Base-by-base conservation (phyloP, 2,888 invertebrate species). In the Teleogryllus oceanicus region DNA sequence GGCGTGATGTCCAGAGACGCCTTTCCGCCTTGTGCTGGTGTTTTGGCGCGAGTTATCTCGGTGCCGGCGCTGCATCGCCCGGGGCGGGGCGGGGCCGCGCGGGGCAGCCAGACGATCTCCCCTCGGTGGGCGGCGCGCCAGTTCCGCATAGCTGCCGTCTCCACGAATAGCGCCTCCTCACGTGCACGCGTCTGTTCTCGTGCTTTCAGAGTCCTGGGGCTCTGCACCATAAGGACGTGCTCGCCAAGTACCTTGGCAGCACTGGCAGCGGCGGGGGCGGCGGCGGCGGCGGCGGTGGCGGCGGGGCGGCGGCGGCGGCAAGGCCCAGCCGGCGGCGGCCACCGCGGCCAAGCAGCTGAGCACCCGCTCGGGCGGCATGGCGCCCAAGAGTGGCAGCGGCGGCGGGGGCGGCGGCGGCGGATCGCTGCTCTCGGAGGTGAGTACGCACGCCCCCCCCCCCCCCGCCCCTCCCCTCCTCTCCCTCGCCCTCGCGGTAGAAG, bases 201-300 rank as follows among this genome's bases (percentile, higher is more conserved):
- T 62, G 62, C n/a, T 62, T 62, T 62, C 62, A 82, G 82, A 81
- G 81, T 78, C 82, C 82, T 51, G 82, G 81, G 50, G 78, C 80
- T 21, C 81, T 82, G 37, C 82, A 82, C 76, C 82, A 82, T 79
- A 82, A 82, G 81, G 82, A 82, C 81, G 81, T 80, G 80, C 81
- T 81, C 74, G 80, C 81, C 79, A 82, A 82, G 79, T 82, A 80
- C 80, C 75, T 51, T 79, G 78, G 81, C 75, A 49, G 75, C 80
- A 77, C 76, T 78, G 79, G 78, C 78, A 50, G 76, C 13, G 80
- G 78, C 21, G 75, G 78, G 18, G 82, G 81, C 79, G 82, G 21
- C 16, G 83, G 13, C 81, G 62, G 62, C 62, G 62, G 62, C n/a
- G 62, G 62, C 5, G 62, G 62, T 0, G n/a, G n/a, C 13, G 62